These are phyloP conservation scores for Patella caerulea DNA, from an alignment of 2,888 invertebrate species.

Conservation along the genomic window DNA sequence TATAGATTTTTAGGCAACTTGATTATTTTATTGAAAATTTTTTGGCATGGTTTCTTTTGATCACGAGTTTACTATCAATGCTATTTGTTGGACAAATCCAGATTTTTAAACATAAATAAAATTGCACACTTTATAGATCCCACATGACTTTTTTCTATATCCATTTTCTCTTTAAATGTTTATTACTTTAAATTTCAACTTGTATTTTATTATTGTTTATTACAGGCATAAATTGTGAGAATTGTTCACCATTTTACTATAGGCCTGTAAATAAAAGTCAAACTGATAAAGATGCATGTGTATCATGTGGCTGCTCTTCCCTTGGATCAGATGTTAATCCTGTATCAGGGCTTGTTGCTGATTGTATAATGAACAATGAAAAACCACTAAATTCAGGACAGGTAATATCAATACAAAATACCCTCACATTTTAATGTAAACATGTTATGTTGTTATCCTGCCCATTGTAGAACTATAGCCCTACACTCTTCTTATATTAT, in stretches of 20 bases:
- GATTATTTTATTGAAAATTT: too few relatives aligned
- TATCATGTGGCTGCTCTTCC: constrained; percentile 74
- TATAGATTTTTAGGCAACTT: too few relatives aligned
- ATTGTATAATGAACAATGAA: constrained; percentile 55
- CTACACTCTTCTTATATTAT: too few relatives aligned
- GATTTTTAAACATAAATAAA: too few relatives aligned
- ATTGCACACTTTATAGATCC: too few relatives aligned
- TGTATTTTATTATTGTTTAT: background rate
- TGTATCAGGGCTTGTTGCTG: constrained; percentile 37
- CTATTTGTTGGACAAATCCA: too few relatives aligned
- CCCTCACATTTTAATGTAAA: too few relatives aligned
- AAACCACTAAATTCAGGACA: background rate
- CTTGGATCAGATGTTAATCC: constrained; percentile 78
- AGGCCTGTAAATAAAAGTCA: constrained; percentile 84
- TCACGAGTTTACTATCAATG: too few relatives aligned
- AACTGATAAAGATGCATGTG: constrained; percentile 90
- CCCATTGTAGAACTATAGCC: too few relatives aligned
- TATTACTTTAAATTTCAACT: background rate
- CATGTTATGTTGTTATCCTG: too few relatives aligned
- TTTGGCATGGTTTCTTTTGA: too few relatives aligned
- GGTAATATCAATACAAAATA: background rate
- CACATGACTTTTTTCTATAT: background rate
- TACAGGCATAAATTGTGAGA: constrained; percentile 91
- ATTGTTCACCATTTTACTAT: constrained; percentile 88
- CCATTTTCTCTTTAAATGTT: background rate